Base-by-base conservation (phyloP, 2,113 vertebrate genomes). In the Xenopus laevis region DNA sequence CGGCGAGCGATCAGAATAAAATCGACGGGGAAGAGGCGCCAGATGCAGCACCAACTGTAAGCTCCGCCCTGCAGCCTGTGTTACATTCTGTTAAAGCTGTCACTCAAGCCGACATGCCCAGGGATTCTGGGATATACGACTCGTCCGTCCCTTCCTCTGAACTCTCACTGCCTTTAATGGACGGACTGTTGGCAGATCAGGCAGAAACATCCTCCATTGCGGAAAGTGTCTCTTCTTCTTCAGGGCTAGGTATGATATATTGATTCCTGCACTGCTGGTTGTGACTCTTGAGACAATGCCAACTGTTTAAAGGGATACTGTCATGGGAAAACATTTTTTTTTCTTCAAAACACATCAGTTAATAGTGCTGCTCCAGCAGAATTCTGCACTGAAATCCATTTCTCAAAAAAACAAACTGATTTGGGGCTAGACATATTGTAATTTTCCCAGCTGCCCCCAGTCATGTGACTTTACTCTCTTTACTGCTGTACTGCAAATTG, bases 81-180 rank as follows among this genome's bases (percentile, higher is more conserved):
- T 78, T 89, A 66, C 91, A 84, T 13, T 69, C 78, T 9, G 86
- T 89, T 7, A 92, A 89, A 66, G 79, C 81, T 2, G 79, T 82
- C 16, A 82, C 89, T 66, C 85, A 89, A 20, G 88, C 89, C 0
- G 95, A 95, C 71, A 87, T 92, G 90, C 96, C 96, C 12, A 89
- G 96, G 30, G 97, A 98, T 88, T 98, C 97, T 0, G 97, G 97
- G 71, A 98, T 99, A 83, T 99, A 99, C 1, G 97, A 99, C 81
- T 97, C 96, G 0, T 98, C 96, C 0, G 94, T 98, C 63, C 97
- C 96, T 0, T 98, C 96, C 0, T 98, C 96, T 0, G 96, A 98
- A 84, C 87, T 99, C 44, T 98, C 96, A 77, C 91, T 98, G 40
- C 94, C 96, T 27, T 85, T 98, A 40, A 97, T 99, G 94, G 97